Evolutionary conservation across 1,140 invertebrate genomes (phyloP), one percentile per base, ranked within the genome.

Genomic region (Chrysomallon squamiferum): DNA sequence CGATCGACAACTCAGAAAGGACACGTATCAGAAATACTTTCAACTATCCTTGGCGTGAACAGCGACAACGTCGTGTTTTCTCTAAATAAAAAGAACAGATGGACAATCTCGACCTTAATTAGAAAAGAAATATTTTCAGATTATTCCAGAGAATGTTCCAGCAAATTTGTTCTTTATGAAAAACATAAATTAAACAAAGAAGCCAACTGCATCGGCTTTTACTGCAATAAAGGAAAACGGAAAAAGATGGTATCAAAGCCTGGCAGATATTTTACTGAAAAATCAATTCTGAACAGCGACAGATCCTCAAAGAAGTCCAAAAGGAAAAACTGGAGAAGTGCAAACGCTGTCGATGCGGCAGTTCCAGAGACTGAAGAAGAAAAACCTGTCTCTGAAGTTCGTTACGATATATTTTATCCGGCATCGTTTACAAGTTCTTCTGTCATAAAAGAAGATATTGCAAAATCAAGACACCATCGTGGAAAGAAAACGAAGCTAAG

Each of bases 31-130:
- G 29, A 60, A 6, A 47, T 62, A 18, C 27, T 29, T 7, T 11
- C 25, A 25, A 32, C 43, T 9, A 45, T 20, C 13, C 30, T 38
- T 1, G n/a, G 50, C 33, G 29, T 70, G 2, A 25, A 43, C 6
- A 22, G 20, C 13, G 61, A 61, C 35, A 57, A 66, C n/a, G 69
- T 74, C 20, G 22, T 62, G 27, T 50, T 68, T 27, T 74, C 72
- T 3, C 59, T 74, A 30, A 74, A 74, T 63, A 74, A 74, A 45
- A 70, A 69, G 30, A 18, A 52, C 38, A 56, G 72, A 38, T 74
- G 72, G 72, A 7, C 30, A 22, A 60, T 74, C 3, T 68, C 72
- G 0, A 38, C 62, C 1, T 33, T 59, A 7, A 49, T 74, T 1
- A 68, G 60, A 20, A 59, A 68, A 20, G 35, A 68, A 27, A 71